Evolutionary conservation across 2,113 vertebrate genomes (phyloP), one percentile per base, ranked within the genome.

Genomic region (Carlito syrichta): DNA sequence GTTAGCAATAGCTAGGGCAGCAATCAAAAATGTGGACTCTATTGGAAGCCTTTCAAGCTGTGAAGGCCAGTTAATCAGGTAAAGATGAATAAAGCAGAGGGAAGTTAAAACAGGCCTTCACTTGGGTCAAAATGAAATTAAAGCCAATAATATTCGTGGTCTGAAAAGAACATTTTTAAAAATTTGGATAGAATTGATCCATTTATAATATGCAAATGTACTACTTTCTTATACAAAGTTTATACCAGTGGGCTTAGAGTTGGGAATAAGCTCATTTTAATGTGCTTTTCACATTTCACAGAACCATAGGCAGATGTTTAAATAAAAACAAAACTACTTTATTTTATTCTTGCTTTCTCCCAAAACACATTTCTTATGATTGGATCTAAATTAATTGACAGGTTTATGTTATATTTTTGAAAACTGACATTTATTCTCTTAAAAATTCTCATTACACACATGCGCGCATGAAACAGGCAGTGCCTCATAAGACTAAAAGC

Each of bases 381-480:
- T 84, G 38, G 6, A 54, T 90, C 32, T 88, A 84, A 63, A 84
- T 92, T 77, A 91, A 78, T 86, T 69, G 68, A 92, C 35, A 87
- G 43, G 35, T 86, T 82, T 93, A 66, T 50, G 3, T 66, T 92
- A 87, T 87, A 83, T 90, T 92, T 96, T 97, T 94, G 60, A 95
- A 94, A 94, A 84, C 2, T 79, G 54, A 66, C 50, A 87, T 96
- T 94, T 91, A 83, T 86, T 91, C 50, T 89, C 48, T 91, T 93
- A 93, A 86, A 89, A 88, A 58, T 93, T 87, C 30, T 95, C n/a
- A 78, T 63, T 9, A 48, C 43, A 58, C 6, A 23, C 22, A 82
- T 48, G 17, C 3, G 79, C 52, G 38, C 30, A 63, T 8, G 32
- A 10, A 95, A 5, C 16, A 92, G 63, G 32, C n/a, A 73, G 40